Evolutionary conservation across 2,797 vertebrate genomes (phyloP), one percentile per base, ranked within the genome.

Genomic region (Muscicapa comitata): DNA sequence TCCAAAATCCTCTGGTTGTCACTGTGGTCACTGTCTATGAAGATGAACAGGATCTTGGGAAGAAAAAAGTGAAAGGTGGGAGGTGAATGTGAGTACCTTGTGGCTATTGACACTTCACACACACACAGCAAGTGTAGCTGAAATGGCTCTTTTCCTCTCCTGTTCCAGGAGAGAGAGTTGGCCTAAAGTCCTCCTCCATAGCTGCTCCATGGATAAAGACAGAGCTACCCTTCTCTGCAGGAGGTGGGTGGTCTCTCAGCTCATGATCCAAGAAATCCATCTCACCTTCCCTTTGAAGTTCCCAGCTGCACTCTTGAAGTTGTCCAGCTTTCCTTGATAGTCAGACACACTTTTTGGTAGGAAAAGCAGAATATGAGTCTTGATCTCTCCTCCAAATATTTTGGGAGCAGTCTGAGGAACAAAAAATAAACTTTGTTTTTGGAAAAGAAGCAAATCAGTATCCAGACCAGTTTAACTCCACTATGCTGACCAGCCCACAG

Each of bases 371-470:
- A 99, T 99, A 93, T 99, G 99, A 25, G 99, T 99, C 97, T 99
- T 99, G 96, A 99, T 99, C 4, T 99, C 99, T 38, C 99, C 99
- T n/a, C 99, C 99, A 4, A 99, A 99, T 96, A 99, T 99, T 98
- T 99, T 99, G 4, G 99, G 99, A 66, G 99, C 99, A 0, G 99
- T 99, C 99, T 99, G 97, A 86, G 18, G 71, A 83, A 37, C 1
- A 77, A 11, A 58, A 78, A n/a, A 68, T 24, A 48, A 65, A 19
- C 0, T 51, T 76, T 17, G 50, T 26, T 77, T 74, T 73, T 76
- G 17, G 13, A 70, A 62, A 35, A 57, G 63, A 37, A 13, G 43
- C 42, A 82, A 65, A 43, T 26, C 26, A 23, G 14, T 7, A 24
- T 14, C 28, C 17, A 58, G 38, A 62, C 4, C 51, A 67, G 33